Conservation (phyloP, 35 echinoderm and acorn worm genomes). For the Apostichopus japonicus region DNA sequence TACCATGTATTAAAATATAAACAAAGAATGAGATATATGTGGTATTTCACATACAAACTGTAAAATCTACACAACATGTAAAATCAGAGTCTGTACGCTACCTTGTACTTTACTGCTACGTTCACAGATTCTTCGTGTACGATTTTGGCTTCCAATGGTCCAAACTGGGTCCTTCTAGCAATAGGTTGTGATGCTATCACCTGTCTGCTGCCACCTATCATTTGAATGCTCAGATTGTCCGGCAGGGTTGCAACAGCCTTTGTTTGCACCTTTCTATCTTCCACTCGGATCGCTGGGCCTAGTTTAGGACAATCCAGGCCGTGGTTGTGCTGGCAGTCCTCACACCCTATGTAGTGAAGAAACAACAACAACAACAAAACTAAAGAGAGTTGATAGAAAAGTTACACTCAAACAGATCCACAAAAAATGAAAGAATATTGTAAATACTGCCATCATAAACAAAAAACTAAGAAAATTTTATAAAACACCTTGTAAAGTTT, state of each 20-base stretch:
- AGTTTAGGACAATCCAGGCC: conserved; percentile 10
- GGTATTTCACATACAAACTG: too few species aligned
- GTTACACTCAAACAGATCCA: too few species aligned
- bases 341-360: conserved; percentile 2
- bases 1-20: too few species aligned
- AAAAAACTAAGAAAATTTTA: too few species aligned
- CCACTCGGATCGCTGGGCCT: background rate
- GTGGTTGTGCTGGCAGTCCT: conserved; percentile 6
- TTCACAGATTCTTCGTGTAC: background rate
- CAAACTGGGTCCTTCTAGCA: conserved; percentile 37
- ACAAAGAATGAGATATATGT: too few species aligned
- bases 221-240: background rate
- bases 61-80: too few species aligned
- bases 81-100: background rate
- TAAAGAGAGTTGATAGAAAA: too few species aligned
- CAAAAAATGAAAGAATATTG: too few species aligned
- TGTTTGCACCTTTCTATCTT: conserved; percentile 20
- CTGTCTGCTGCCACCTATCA: conserved; percentile 9
- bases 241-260: conserved; percentile 29
- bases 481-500: too few species aligned
- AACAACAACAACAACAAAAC: background rate
- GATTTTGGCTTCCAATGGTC: conserved; percentile 19
- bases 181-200: conserved; percentile 28
- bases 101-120: background rate
- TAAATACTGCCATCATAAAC: too few species aligned